phyloP scores from a whole-genome alignment of 2,888 invertebrate genomes.

The Zelleria hepariella region DNA sequence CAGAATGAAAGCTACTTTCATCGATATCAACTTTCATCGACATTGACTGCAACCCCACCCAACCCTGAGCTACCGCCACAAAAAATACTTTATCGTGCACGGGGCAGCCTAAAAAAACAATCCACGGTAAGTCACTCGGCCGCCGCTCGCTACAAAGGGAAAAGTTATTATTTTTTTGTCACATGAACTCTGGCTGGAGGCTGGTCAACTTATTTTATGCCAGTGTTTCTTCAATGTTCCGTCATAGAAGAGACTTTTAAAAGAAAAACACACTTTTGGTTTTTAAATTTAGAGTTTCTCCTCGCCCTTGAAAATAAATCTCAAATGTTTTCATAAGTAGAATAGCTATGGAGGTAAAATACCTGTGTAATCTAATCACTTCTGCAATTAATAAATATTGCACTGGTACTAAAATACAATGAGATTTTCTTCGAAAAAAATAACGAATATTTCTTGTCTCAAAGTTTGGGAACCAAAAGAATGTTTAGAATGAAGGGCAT shows the following conservation, averaged over 20 bases:
- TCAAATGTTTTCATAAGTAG: too few relatives aligned
- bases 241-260: too few relatives aligned
- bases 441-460: neutral
- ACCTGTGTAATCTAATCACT: too few relatives aligned
- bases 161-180: slow-evolving; percentile 65
- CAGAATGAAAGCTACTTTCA: too few relatives aligned
- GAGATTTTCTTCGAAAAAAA: too few relatives aligned
- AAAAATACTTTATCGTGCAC: slow-evolving; percentile 69
- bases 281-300: too few relatives aligned
- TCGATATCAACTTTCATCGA: slow-evolving; percentile 16
- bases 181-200: slow-evolving; percentile 38
- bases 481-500: slow-evolving; percentile 24
- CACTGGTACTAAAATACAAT: too few relatives aligned
- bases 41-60: slow-evolving; percentile 30
- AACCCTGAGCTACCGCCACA: slow-evolving; percentile 57
- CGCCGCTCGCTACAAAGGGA: slow-evolving; percentile 45
- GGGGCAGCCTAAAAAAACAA: slow-evolving; percentile 68
- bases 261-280: too few relatives aligned
- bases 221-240: slow-evolving; percentile 29
- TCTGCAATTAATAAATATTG: too few relatives aligned
- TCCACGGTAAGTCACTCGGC: slow-evolving; percentile 65
- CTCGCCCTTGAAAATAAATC: too few relatives aligned
- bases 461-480: slow-evolving; percentile 27
- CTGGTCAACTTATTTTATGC: slow-evolving; percentile 38
- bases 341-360: too few relatives aligned